Base-by-base conservation (phyloP, 2,888 invertebrate genomes). In the Eledona agricola region DNA sequence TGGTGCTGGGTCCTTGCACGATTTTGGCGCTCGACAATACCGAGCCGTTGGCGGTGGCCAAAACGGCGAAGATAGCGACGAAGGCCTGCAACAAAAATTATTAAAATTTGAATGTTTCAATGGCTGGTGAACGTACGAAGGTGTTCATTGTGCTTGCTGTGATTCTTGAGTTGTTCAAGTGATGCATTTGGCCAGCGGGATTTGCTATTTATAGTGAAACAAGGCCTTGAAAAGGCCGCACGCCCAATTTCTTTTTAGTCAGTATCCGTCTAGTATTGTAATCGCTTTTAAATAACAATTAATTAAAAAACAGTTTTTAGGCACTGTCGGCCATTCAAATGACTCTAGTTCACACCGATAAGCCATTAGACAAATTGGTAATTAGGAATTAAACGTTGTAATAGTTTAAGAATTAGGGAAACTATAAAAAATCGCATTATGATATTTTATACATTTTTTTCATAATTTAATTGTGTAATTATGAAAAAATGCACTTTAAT, bases 1-100 rank as follows among this genome's bases (percentile, higher is more conserved):
- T 66, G 29, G 58, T 53, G 60, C 67, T 68, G 5, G 69, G 69
- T 45, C 69, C 69, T 57, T 69, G 70, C 35, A 71, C 47, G 31
- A 70, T 58, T 16, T 55, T 59, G 6, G 63, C 60, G 6, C 68
- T n/a, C n/a, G n/a, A n/a, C n/a, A n/a, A n/a, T n/a, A n/a, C n/a
- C n/a, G n/a, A 19, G 28, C 66, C 67, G 28, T 66, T 62, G 49
- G 66, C 59, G 29, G 56, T 55, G 23, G 66, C 67, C 60, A 70
- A 57, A 32, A 60, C 58, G 53, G 63, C 69, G 53, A 67, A 62
- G 46, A 66, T 57, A 35, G 63, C 59, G 50, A 64, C 55, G 32
- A 65, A 13, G 10, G 25, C 37, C 40, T 46, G 20, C 13, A 31
- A 32, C 22, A 6, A 25, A 4, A 25, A n/a, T 13, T 2, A 38